Percentiles rank a stretch among this genome's conserved stretches.
Evolutionary conservation across 2,113 vertebrate genomes (phyloP).

Genomic region (Dicentrarchus labrax): DNA sequence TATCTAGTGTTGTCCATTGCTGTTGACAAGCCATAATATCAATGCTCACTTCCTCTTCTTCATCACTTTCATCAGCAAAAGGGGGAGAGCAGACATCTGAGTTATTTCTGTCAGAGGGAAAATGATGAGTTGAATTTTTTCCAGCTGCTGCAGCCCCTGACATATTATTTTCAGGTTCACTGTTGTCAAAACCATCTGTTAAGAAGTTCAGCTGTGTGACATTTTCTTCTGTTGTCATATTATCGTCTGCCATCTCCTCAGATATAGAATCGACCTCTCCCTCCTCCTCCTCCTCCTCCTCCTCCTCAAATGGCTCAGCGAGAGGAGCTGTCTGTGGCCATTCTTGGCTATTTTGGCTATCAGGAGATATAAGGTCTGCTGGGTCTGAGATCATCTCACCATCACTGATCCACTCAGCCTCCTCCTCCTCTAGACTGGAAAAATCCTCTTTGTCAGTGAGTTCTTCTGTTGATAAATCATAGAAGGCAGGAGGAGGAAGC

Average conservation of each 20-base stretch:
- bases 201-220: neutral
- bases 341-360: conserved; percentile 23
- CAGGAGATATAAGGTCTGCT: neutral
- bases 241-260: conserved; percentile 5
- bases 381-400: conserved; percentile 47
- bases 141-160: neutral
- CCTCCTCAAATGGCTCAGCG: neutral
- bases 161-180: neutral
- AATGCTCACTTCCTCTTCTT: conserved; percentile 49
- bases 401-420: conserved; percentile 40
- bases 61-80: conserved; percentile 62
- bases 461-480: conserved; percentile 17
- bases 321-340: conserved; percentile 1
- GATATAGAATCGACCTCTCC: neutral
- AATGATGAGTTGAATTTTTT: conserved; percentile 7
- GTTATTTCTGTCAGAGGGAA: conserved; percentile 14
- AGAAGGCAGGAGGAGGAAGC: neutral
- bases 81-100: conserved; percentile 43
- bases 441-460: conserved; percentile 23
- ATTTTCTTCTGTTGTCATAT: conserved; percentile 11
- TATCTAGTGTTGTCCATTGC: conserved; percentile 41
- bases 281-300: neutral
- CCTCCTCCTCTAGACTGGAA: conserved; percentile 27
- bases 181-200: neutral
- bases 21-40: conserved; percentile 39